Evolutionary conservation across 2,888 invertebrate species (phyloP).

Genomic region (Choristoneura rosaceana): DNA sequence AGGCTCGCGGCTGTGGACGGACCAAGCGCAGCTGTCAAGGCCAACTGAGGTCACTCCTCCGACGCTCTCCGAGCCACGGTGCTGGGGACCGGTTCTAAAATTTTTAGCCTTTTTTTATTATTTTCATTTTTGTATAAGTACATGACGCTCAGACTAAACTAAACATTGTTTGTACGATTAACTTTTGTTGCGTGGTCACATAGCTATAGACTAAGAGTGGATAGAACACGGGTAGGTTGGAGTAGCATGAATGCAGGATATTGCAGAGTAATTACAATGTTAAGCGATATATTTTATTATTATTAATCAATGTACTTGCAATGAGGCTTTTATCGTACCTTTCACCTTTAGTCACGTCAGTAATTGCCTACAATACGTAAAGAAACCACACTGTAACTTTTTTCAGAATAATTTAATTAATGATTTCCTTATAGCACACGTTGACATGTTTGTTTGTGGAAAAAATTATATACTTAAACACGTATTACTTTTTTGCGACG

Average conservation of each 20-base stretch:
- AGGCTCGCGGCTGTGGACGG: slow-evolving; percentile 67
- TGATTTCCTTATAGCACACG: too few species aligned
- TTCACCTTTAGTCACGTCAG: not conserved
- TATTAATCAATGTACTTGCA: not conserved
- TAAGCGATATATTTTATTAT: slow-evolving; percentile 2
- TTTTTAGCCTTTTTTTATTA: slow-evolving; percentile 85
- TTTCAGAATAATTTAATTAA: too few species aligned
- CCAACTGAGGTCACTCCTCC: slow-evolving; percentile 84
- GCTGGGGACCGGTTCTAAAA: slow-evolving; percentile 83
- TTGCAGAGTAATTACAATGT: not conserved
- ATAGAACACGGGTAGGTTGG: slow-evolving; percentile 15
- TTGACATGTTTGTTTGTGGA: too few species aligned
- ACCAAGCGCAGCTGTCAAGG: slow-evolving; percentile 84
- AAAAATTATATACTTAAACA: too few species aligned
- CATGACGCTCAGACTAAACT: slow-evolving; percentile 84
- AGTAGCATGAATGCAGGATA: slow-evolving; percentile 14
- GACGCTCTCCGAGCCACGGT: slow-evolving; percentile 81
- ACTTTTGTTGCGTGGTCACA: slow-evolving; percentile 74
- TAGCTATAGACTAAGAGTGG: slow-evolving; percentile 19
- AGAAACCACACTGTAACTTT: too few species aligned
- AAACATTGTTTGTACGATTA: slow-evolving; percentile 80
- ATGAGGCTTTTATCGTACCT: not conserved
- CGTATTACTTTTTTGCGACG: too few species aligned
- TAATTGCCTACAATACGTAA: not conserved
- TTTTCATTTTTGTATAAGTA: slow-evolving; percentile 83